These are phyloP conservation scores for Patiria pectinifera DNA, from an alignment of 53 echinoderm and acorn worm species.

Conservation along the genomic window DNA sequence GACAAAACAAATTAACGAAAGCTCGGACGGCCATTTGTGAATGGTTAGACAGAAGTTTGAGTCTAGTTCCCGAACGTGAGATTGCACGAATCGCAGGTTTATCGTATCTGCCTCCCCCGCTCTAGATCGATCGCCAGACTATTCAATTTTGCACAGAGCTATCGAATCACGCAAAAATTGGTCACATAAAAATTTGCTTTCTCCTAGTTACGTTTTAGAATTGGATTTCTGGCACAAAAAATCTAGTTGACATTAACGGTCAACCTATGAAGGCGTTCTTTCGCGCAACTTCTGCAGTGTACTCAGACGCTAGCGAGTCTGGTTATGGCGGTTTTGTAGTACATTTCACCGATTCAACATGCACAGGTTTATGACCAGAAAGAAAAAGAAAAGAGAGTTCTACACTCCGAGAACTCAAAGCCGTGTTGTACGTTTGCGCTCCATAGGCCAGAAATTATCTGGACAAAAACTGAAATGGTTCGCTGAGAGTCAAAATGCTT, in stretches of 20 bases:
- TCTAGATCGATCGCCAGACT: slow-evolving; percentile 16
- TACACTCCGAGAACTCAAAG: slow-evolving; percentile 25
- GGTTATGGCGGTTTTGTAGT: slow-evolving; percentile 50
- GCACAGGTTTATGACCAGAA: slow-evolving; percentile 57
- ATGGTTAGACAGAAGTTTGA: slow-evolving; percentile 11
- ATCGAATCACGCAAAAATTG: slow-evolving; percentile 3
- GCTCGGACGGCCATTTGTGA: not conserved
- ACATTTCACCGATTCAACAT: slow-evolving; percentile 31
- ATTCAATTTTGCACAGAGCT: not conserved
- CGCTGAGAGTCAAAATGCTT: slow-evolving; percentile 46
- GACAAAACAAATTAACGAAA: slow-evolving; percentile 12
- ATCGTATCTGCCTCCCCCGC: slow-evolving; percentile 48
- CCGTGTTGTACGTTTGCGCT: slow-evolving; percentile 39
- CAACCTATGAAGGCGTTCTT: not conserved
- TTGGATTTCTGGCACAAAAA: not conserved
- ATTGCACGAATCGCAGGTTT: slow-evolving; percentile 58
- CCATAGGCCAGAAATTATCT: slow-evolving; percentile 7
- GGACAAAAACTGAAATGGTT: slow-evolving; percentile 58
- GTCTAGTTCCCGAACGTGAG: slow-evolving; percentile 26
- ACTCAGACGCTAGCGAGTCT: slow-evolving; percentile 58
- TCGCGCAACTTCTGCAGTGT: slow-evolving; percentile 39
- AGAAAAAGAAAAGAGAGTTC: slow-evolving; percentile 29
- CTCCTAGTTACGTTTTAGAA: not conserved
- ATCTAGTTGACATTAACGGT: not conserved
- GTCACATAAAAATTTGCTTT: not conserved